phyloP scores from a whole-genome alignment of 2,797 vertebrate genomes.

The Mus minutoides region DNA sequence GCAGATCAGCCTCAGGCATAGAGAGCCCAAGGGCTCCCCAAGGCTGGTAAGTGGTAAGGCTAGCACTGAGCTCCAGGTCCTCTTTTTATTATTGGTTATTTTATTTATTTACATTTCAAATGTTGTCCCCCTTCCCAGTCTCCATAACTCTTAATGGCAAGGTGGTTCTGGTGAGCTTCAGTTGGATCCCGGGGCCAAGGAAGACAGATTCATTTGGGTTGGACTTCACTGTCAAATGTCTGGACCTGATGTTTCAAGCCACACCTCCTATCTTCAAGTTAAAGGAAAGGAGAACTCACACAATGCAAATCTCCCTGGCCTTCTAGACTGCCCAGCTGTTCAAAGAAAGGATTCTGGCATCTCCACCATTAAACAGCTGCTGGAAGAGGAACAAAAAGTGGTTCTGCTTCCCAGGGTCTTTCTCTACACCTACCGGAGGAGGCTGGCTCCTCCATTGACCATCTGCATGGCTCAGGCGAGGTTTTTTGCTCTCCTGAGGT shows the following conservation, averaged over 20 bases:
- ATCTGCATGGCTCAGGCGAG: neutral
- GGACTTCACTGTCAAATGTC: neutral
- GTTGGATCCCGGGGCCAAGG: neutral
- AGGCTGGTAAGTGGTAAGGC: neutral
- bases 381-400: neutral
- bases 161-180: neutral
- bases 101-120: neutral
- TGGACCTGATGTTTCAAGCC: neutral
- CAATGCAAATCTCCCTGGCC: neutral
- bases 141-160: neutral
- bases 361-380: neutral
- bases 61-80: neutral
- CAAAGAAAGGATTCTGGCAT: neutral
- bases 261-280: neutral
- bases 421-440: neutral
- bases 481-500: neutral
- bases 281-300: neutral
- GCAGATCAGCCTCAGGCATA: neutral
- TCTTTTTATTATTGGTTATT: neutral
- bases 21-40: neutral
- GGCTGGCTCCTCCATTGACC: no score
- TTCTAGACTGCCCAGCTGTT: neutral
- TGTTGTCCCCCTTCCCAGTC: neutral
- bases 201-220: neutral
- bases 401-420: neutral